Evolutionary conservation across 2,888 invertebrate species (phyloP), one percentile per base, ranked within the genome.

Genomic region (Epinotia demarniana): DNA sequence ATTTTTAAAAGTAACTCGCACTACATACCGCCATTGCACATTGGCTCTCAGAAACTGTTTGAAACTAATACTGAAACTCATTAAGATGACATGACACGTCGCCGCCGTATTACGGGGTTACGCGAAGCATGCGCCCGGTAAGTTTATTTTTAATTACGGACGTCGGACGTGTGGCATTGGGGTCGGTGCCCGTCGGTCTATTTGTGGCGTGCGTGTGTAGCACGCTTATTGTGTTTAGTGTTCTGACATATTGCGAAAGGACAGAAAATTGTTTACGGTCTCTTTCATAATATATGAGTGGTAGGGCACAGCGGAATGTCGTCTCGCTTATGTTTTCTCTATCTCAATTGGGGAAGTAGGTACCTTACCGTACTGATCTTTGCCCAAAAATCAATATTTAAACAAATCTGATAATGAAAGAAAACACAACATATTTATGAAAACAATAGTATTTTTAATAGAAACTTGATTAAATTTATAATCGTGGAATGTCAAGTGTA

Each of bases 131-230:
- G 77, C 60, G 67, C 78, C 76, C 57, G 62, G 77, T 67, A 62
- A 64, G 77, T 78, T 75, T 84, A 83, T 87, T 83, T 86, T 84
- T 89, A 89, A 89, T 89, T 88, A 85, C 80, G 81, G 80, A 79
- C 83, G 80, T 82, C 80, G 81, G 80, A 79, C 83, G 80, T 82
- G 80, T 84, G 81, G 84, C 80, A 81, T 78, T 77, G 81, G 80
- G 90, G 86, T 89, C 88, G 81, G 78, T 80, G 88, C 70, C 84
- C 89, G 83, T 78, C 79, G 81, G 68, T 84, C 87, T 90, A 90
- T 90, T 90, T 89, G 79, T 78, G 87, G 77, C 73, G 77, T 76
- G 81, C 77, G 77, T 77, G 80, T 76, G 70, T 67, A 78, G 69
- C 77, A 78, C 77, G 77, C 75, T 61, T 61, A 75, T 75, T 75